Base-by-base conservation (phyloP, 2,888 invertebrate genomes). In the Chrysotoxum bicinctum region DNA sequence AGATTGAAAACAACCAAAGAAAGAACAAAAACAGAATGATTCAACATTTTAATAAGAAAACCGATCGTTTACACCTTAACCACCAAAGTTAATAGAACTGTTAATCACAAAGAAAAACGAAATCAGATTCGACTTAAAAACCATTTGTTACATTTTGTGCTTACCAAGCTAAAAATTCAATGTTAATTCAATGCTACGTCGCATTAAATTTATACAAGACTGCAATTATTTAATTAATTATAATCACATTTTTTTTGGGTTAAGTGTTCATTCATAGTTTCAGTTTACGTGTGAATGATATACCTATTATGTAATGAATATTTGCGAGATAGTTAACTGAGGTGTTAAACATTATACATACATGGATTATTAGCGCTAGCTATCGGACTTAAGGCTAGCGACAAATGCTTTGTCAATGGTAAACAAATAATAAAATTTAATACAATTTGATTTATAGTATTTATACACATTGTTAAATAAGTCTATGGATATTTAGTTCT, bases 121-220 rank as follows among this genome's bases (percentile, higher is more conserved):
- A 43, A 30, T 16, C 6, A 40, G 1, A 62, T 62, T 43, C 43
- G 26, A 9, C 16, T 10, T 10, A 16, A 6, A 43, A 26, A 43
- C 0, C n/a, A 23, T n/a, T 19, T 21, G 14, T 5, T 9, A 0
- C 9, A 5, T n/a, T 62, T 30, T n/a, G 26, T 40, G 62, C 62
- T 62, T 62, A 62, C 12, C 5, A 62, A 43, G 62, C 62, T 30
- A 6, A 26, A 43, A n/a, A n/a, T n/a, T n/a, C n/a, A n/a, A n/a
- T n/a, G n/a, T n/a, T n/a, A n/a, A 43, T 40, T 40, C 43, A 23
- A 62, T 10, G 26, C 10, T 35, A 54, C 9, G 3, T 9, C 5
- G 3, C 23, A 60, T 40, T 6, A 19, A 35, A 19, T 7, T 32
- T 5, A 19, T 7, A 10, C 14, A 35, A 14, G 1, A n/a, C 7